A percentile compares a stretch with the other conserved stretches of the same genome.
Evolutionary conservation across 2,113 vertebrate genomes (phyloP).

Genomic region (Peucedramus taeniatus): DNA sequence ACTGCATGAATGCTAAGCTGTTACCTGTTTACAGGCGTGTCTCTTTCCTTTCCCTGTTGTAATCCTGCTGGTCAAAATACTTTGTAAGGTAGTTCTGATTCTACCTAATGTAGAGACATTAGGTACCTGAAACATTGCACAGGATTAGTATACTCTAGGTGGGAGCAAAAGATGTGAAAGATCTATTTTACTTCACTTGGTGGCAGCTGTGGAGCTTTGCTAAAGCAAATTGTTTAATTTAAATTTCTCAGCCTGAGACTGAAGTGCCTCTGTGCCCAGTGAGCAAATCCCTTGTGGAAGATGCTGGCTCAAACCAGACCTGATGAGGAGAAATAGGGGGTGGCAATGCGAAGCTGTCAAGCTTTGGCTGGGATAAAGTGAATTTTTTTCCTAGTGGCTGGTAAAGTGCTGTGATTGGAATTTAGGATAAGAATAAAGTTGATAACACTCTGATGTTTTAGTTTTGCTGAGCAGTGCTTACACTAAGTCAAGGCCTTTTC

Average conservation of each 20-base stretch:
- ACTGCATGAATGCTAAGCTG: not conserved
- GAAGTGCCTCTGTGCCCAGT: accelerated
- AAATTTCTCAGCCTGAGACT: not conserved
- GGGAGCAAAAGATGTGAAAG: not conserved
- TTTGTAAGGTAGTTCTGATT: not conserved
- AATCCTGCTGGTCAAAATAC: not conserved
- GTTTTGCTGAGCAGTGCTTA: not conserved
- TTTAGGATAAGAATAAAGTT: not conserved
- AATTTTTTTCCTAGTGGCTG: not conserved
- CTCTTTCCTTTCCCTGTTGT: not conserved
- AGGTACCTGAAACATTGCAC: not conserved
- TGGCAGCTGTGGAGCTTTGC: not conserved
- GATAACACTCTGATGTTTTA: not conserved
- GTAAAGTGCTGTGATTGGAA: not conserved
- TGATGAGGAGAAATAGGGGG: not conserved
- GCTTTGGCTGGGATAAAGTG: not conserved
- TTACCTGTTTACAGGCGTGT: accelerated
- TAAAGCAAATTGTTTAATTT: not conserved
- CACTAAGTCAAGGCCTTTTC: not conserved
- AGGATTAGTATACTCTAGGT: not conserved
- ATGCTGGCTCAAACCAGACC: not conserved
- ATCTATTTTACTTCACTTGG: not conserved
- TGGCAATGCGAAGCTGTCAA: not conserved
- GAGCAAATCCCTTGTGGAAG: not conserved
- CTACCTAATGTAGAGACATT: too few relatives aligned